Conservation (phyloP, 2,888 invertebrate genomes). For the Selenia dentaria region DNA sequence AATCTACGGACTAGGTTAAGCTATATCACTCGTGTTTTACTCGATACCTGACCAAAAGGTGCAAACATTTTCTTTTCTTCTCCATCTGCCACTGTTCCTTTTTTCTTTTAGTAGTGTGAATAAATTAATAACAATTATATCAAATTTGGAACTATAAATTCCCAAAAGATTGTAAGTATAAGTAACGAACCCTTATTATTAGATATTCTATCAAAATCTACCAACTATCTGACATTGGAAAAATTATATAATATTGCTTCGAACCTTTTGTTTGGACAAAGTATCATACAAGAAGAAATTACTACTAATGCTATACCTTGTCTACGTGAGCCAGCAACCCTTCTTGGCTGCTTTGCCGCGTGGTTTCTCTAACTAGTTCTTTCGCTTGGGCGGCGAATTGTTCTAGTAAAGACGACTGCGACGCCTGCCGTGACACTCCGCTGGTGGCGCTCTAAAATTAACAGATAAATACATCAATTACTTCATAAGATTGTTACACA, state of each 20-base stretch:
- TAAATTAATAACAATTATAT: constrained; percentile 39
- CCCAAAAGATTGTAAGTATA: too few relatives aligned
- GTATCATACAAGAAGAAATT: too few relatives aligned
- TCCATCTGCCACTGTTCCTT: constrained; percentile 92
- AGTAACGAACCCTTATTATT: too few relatives aligned
- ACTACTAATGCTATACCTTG: too few relatives aligned
- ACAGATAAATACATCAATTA: neutral
- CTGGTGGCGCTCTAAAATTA: constrained; percentile 55
- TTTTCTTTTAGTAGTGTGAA: constrained; percentile 69
- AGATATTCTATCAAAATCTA: too few relatives aligned
- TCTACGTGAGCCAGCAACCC: constrained; percentile 95
- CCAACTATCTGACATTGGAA: too few relatives aligned
- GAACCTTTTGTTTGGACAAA: too few relatives aligned
- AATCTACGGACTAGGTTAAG: constrained; percentile 20
- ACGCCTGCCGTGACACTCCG: constrained; percentile 88
- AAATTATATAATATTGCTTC: neutral
- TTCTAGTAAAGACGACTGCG: constrained; percentile 93
- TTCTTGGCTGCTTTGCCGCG: constrained; percentile 95
- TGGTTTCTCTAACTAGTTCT: constrained; percentile 94
- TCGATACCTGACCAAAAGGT: constrained; percentile 91
- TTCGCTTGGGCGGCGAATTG: constrained; percentile 95
- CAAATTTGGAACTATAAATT: neutral
- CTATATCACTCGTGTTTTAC: constrained; percentile 33
- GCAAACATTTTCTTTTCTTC: constrained; percentile 91
- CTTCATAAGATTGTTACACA: too few relatives aligned